Evolutionary conservation across 1,140 invertebrate species (phyloP).

Genomic region (Physella acuta): DNA sequence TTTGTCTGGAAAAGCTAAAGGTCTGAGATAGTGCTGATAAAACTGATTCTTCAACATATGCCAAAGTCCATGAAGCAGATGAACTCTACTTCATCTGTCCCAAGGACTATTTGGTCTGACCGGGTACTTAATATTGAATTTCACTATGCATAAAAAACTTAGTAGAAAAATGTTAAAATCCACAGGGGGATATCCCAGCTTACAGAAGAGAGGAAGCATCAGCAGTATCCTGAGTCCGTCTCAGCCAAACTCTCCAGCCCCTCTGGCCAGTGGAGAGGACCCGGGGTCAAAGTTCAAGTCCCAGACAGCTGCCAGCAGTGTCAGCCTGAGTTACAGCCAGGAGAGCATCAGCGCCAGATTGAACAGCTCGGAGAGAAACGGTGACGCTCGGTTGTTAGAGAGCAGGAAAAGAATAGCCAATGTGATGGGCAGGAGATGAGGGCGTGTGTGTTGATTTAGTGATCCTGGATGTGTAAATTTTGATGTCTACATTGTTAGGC

Average conservation of each 20-base stretch:
- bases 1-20: no score
- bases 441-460: neutral
- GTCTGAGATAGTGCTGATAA: no score
- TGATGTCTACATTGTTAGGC: no score
- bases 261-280: neutral
- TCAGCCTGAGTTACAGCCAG: constrained; percentile 13
- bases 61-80: no score
- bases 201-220: constrained; percentile 1
- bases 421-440: constrained; percentile 31
- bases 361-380: constrained; percentile 7
- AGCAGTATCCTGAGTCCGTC: neutral
- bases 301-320: constrained; percentile 7
- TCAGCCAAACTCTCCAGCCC: neutral
- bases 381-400: neutral
- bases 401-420: constrained; percentile 16
- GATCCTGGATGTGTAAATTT: no score
- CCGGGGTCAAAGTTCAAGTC: neutral
- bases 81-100: no score
- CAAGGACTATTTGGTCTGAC: no score
- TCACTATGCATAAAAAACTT: no score
- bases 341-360: neutral
- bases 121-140: no score
- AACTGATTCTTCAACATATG: no score
- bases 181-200: constrained; percentile 8
- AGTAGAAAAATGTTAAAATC: no score